These are phyloP conservation scores for Cataglyphis albicans DNA, from an alignment of 2,888 invertebrate species.

Conservation along the genomic window DNA sequence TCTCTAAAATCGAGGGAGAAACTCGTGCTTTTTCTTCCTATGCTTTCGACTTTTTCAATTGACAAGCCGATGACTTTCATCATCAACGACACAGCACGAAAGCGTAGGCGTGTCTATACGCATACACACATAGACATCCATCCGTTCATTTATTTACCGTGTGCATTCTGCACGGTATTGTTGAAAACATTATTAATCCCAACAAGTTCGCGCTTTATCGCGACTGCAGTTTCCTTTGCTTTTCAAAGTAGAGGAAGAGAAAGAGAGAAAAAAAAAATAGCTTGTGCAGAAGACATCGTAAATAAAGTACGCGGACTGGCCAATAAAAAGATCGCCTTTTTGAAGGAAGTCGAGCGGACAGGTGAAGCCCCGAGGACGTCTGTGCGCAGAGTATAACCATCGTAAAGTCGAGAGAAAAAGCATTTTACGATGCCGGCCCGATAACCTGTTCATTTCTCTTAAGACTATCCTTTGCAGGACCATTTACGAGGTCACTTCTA, in stretches of 20 bases:
- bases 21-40: slow-evolving; percentile 44
- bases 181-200: slow-evolving; percentile 51
- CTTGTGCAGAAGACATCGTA: slow-evolving; percentile 47
- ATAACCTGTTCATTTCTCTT: slow-evolving; percentile 59
- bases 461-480: slow-evolving; percentile 48
- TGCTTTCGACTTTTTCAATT: slow-evolving; percentile 66
- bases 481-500: slow-evolving; percentile 55
- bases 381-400: slow-evolving; percentile 56
- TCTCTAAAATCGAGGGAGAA: slow-evolving; percentile 27
- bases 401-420: slow-evolving; percentile 64
- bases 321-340: slow-evolving; percentile 56
- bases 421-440: slow-evolving; percentile 59
- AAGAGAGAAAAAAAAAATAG: slow-evolving; percentile 1
- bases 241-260: neutral
- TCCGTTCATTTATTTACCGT: slow-evolving; percentile 37
- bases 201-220: slow-evolving; percentile 46
- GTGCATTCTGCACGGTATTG: slow-evolving; percentile 30
- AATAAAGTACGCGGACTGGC: slow-evolving; percentile 55
- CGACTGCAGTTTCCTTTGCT: slow-evolving; percentile 25
- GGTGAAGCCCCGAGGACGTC: slow-evolving; percentile 52
- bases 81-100: neutral
- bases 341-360: slow-evolving; percentile 54
- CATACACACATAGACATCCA: neutral
- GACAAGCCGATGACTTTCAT: slow-evolving; percentile 51
- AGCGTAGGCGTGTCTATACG: slow-evolving; percentile 14